Base-by-base conservation (phyloP, 1,140 invertebrate species). In the Batillaria attramentaria region DNA sequence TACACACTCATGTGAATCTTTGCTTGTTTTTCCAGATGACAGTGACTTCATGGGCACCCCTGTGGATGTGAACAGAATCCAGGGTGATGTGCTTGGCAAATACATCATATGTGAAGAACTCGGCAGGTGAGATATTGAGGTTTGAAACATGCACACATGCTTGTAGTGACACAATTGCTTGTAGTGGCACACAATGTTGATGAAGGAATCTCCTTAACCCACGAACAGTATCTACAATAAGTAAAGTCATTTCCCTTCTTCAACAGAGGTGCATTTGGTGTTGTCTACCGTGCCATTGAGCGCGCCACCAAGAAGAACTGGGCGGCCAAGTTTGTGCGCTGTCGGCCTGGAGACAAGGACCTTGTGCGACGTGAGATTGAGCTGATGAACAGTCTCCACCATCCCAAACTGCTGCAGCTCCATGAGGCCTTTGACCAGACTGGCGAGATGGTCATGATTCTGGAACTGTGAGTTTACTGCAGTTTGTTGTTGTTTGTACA, bases 391-490 rank as follows among this genome's bases (percentile, higher is more conserved):
- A 97, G 98, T 87, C 91, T 99, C 1, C 97, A 99, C 91, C 98
- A 99, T 92, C 94, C 95, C 62, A 98, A 98, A 91, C 92, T 99
- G 35, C 97, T 99, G 83, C 98, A 99, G 87, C 92, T 99, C 0
- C 98, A 99, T 87, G 98, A 99, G 89, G 98, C 98, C 0, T 99
- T 98, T 90, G 98, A 99, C 91, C 97, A 99, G 89, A 97, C 99
- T 79, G 97, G 99, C 86, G 98, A 99, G 93, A 99, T 99, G 97
- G 96, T 99, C 50, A 94, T 99, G 31, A 98, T 99, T 79, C 97
- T 99, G 84, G 98, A 99, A 93, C 98, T 99, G 96, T 97, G 93
- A 95, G 96, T 87, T n/a, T n/a, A n/a, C n/a, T n/a, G n/a, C n/a
- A n/a, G n/a, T n/a, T n/a, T n/a, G n/a, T n/a, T n/a, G n/a, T n/a